Conservation (phyloP, 2,113 vertebrate genomes). For the Pyxicephalus adspersus region DNA sequence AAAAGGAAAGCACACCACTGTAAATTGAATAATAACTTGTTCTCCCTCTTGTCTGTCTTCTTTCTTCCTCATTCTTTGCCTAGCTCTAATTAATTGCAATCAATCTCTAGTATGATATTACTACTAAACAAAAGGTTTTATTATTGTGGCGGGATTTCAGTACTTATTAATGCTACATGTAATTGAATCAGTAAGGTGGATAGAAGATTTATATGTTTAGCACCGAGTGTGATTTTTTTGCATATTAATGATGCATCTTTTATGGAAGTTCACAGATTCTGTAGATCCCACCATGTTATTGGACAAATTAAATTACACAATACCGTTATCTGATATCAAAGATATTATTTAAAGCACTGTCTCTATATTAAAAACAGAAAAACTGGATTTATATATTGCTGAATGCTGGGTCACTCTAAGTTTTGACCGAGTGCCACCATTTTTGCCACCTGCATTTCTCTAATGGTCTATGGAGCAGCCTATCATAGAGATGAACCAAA, state of each 20-base stretch:
- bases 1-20: conserved; percentile 8
- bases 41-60: conserved; percentile 28
- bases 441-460: too few species aligned
- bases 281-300: too few species aligned
- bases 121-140: conserved; percentile 41
- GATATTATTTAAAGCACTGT: too few species aligned
- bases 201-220: conserved; percentile 43
- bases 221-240: conserved; percentile 14
- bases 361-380: too few species aligned
- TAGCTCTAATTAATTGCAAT: conserved; percentile 55
- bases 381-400: too few species aligned
- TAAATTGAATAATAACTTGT: conserved; percentile 45
- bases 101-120: conserved; percentile 54
- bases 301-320: too few species aligned
- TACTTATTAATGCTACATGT: conserved; percentile 40
- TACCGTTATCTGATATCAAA: too few species aligned
- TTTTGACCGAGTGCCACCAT: too few species aligned
- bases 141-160: conserved; percentile 50
- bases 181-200: conserved; percentile 43
- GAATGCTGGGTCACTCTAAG: too few species aligned
- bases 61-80: conserved; percentile 33
- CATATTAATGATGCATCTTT: neutral
- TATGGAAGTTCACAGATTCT: neutral
- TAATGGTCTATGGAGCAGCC: too few species aligned
- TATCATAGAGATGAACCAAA: too few species aligned